Evolutionary conservation across 2,888 invertebrate genomes (phyloP).

Genomic region (Pilophorus perplexus): DNA sequence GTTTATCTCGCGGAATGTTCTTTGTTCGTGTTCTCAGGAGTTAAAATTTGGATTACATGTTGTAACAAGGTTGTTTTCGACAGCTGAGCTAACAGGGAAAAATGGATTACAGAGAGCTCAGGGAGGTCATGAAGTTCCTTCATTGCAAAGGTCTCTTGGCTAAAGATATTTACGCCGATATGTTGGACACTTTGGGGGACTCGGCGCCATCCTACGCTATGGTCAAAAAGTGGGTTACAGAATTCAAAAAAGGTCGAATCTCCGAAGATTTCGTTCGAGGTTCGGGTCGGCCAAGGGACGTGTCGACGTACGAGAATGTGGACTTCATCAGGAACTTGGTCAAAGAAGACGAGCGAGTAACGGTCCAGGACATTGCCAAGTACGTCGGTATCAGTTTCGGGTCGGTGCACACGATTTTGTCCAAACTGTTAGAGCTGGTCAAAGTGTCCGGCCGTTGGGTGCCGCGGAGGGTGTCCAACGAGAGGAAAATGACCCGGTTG

Average conservation of each 20-base stretch:
- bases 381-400: slow-evolving; percentile 34
- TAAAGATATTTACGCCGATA: slow-evolving; percentile 32
- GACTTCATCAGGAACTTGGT: slow-evolving; percentile 31
- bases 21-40: neutral
- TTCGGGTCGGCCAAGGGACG: slow-evolving; percentile 24
- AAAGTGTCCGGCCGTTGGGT: slow-evolving; percentile 35
- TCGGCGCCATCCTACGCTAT: slow-evolving; percentile 31
- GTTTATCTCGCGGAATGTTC: slow-evolving; percentile 5
- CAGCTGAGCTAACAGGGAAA: neutral
- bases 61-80: neutral
- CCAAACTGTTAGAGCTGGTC: slow-evolving; percentile 23
- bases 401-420: slow-evolving; percentile 26
- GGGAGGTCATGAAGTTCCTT: slow-evolving; percentile 37
- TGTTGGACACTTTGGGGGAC: slow-evolving; percentile 32
- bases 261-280: slow-evolving; percentile 7
- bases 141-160: slow-evolving; percentile 28
- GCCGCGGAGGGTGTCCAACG: slow-evolving; percentile 4
- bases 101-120: slow-evolving; percentile 35
- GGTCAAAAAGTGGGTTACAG: slow-evolving; percentile 31
- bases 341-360: slow-evolving; percentile 32
- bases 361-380: slow-evolving; percentile 31
- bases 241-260: slow-evolving; percentile 14
- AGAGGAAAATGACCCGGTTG: slow-evolving; percentile 2
- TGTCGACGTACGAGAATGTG: slow-evolving; percentile 31
- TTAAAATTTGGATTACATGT: neutral